Evolutionary conservation across 2,113 vertebrate species (phyloP), one percentile per base, ranked within the genome.

Genomic region (Lepus americanus): DNA sequence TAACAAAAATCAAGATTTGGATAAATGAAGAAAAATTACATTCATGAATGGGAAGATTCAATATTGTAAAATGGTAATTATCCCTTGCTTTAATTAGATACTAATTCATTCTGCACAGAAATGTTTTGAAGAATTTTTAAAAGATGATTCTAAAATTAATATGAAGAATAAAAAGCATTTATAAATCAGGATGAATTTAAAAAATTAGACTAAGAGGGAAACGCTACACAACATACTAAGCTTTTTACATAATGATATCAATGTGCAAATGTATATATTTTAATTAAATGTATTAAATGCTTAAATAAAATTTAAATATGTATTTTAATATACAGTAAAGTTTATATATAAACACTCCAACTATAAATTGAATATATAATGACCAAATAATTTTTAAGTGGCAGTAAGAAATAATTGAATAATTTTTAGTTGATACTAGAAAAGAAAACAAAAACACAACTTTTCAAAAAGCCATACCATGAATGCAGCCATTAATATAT

Each of bases 121-220:
- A 64, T 0, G 33, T 77, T 92, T 63, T 83, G 25, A 92, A 88
- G 63, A 86, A 87, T 33, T 39, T 25, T 76, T 20, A 83, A 59
- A 92, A 55, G 16, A 5, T 10, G 64, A 44, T 69, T 95, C 27
- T 36, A 70, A 72, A 81, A 78, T 70, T 88, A 83, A 25, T 63
- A 6, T 92, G 64, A 92, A 95, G 39, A 83, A 70, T 29, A 92
- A 51, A 83, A 39, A 20, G 5, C n/a, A 92, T 69, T 25, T 7
- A 76, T 59, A 76, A 76, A 23, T 3, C 12, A 49, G 55, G 16
- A 87, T 44, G 66, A 61, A n/a, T 64, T 90, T 73, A 64, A 86
- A 90, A n/a, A 63, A n/a, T 73, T 55, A 89, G 31, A 14, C 55
- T 79, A 23, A n/a, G 13, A 61, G 7, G 20, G 36, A 27, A 87